Evolutionary conservation across 2,888 invertebrate species (phyloP).

Genomic region (Heliconius charithonia): DNA sequence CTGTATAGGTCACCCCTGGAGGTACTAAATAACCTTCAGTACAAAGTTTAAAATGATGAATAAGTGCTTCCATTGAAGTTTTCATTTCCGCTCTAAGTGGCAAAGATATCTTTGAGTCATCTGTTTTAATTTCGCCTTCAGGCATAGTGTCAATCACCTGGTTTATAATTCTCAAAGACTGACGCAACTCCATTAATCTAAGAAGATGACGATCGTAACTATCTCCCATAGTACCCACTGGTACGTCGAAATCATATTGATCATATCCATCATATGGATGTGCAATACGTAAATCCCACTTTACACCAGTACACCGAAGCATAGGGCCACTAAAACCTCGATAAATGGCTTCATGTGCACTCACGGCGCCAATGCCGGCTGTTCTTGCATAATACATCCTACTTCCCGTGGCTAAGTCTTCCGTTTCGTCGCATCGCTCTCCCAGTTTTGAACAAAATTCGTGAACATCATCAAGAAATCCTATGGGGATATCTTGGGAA

Average conservation of each 20-base stretch:
- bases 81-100: slow-evolving; percentile 93
- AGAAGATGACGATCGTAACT: slow-evolving; percentile 91
- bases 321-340: slow-evolving; percentile 88
- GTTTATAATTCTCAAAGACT: slow-evolving; percentile 89
- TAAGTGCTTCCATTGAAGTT: slow-evolving; percentile 92
- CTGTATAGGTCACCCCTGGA: slow-evolving; percentile 91
- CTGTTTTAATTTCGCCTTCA: slow-evolving; percentile 88
- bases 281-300: slow-evolving; percentile 93
- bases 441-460: slow-evolving; percentile 87
- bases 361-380: slow-evolving; percentile 88
- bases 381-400: slow-evolving; percentile 86
- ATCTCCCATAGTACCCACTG: slow-evolving; percentile 92
- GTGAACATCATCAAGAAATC: slow-evolving; percentile 91
- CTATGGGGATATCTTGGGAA: slow-evolving; percentile 80
- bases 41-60: slow-evolving; percentile 95
- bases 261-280: slow-evolving; percentile 94
- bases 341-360: slow-evolving; percentile 90
- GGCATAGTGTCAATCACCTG: slow-evolving; percentile 95
- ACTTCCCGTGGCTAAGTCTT: slow-evolving; percentile 90
- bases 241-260: slow-evolving; percentile 92
- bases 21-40: slow-evolving; percentile 92
- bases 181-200: slow-evolving; percentile 88
- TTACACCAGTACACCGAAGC: slow-evolving; percentile 91
- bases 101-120: slow-evolving; percentile 91
- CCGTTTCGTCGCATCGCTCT: slow-evolving; percentile 92